These are phyloP conservation scores for Dicrostonyx torquatus DNA, from an alignment of 2,797 vertebrate species.

Conservation along the genomic window DNA sequence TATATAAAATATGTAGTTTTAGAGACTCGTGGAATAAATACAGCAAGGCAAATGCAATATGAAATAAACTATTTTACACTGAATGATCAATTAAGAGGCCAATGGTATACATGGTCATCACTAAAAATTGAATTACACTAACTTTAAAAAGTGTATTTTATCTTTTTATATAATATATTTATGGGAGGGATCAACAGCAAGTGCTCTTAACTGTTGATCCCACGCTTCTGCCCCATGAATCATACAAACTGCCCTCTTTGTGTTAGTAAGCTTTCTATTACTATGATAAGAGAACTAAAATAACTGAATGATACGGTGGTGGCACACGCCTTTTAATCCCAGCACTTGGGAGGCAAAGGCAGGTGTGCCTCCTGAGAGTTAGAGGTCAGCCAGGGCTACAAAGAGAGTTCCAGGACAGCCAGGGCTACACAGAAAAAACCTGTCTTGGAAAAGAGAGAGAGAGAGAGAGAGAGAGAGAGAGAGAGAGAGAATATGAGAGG, in stretches of 20 bases:
- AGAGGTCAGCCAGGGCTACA: neutral
- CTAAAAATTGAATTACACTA: constrained; percentile 19
- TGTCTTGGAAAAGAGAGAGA: too few species aligned
- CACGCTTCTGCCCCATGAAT: neutral
- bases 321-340: too few species aligned
- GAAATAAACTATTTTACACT: neutral
- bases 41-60: neutral
- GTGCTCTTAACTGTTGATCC: neutral
- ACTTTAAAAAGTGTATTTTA: neutral
- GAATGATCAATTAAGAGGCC: neutral
- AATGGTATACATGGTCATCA: neutral
- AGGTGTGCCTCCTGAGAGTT: neutral
- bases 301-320: too few species aligned
- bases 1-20: neutral
- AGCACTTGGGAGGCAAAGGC: neutral
- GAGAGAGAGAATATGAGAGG: too few species aligned
- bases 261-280: neutral
- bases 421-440: neutral
- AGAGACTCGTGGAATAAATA: neutral
- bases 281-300: neutral
- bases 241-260: neutral
- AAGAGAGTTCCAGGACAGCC: neutral
- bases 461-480: too few species aligned
- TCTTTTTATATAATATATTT: neutral
- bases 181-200: neutral